Evolutionary conservation across 2,888 invertebrate genomes (phyloP).

Genomic region (Clepsis dumicolana): DNA sequence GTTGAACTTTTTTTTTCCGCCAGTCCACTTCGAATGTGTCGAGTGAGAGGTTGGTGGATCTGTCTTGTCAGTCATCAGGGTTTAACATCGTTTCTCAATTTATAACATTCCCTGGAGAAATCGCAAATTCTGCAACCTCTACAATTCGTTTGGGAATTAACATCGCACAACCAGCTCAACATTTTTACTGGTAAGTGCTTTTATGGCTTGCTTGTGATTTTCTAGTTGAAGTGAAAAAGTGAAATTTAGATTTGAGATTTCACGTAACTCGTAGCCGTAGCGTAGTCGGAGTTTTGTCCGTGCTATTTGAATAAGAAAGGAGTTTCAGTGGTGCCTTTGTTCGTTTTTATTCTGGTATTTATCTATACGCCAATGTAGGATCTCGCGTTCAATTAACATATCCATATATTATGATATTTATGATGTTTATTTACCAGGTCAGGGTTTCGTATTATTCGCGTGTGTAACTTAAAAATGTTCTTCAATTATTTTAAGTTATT

Average conservation of each 20-base stretch:
- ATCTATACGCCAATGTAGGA: slow-evolving; percentile 50
- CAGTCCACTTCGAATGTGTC: slow-evolving; percentile 68
- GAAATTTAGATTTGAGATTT: slow-evolving; percentile 49
- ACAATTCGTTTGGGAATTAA: slow-evolving; percentile 47
- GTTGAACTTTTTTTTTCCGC: slow-evolving; percentile 30
- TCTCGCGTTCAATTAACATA: not conserved
- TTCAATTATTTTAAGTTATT: not conserved
- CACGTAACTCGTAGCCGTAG: slow-evolving; percentile 50
- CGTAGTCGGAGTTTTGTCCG: no score
- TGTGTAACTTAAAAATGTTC: slow-evolving; percentile 13
- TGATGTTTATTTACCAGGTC: slow-evolving; percentile 24
- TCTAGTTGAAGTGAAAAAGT: slow-evolving; percentile 48
- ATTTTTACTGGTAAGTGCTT: slow-evolving; percentile 50
- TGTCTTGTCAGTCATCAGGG: slow-evolving; percentile 60
- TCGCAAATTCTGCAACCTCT: slow-evolving; percentile 49
- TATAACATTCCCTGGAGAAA: slow-evolving; percentile 53
- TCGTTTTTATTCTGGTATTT: slow-evolving; percentile 53
- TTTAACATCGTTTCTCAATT: slow-evolving; percentile 58
- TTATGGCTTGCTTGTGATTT: slow-evolving; percentile 10
- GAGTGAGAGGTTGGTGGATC: slow-evolving; percentile 52
- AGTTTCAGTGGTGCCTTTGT: slow-evolving; percentile 55
- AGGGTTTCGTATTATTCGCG: slow-evolving; percentile 25
- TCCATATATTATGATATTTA: not conserved
- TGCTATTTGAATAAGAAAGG: slow-evolving; percentile 62
- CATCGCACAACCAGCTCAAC: slow-evolving; percentile 20